Percentiles rank a stretch among this genome's conserved stretches.
phyloP scores from a whole-genome alignment of 2,888 invertebrate genomes.

The Eledone cirrhosa region DNA sequence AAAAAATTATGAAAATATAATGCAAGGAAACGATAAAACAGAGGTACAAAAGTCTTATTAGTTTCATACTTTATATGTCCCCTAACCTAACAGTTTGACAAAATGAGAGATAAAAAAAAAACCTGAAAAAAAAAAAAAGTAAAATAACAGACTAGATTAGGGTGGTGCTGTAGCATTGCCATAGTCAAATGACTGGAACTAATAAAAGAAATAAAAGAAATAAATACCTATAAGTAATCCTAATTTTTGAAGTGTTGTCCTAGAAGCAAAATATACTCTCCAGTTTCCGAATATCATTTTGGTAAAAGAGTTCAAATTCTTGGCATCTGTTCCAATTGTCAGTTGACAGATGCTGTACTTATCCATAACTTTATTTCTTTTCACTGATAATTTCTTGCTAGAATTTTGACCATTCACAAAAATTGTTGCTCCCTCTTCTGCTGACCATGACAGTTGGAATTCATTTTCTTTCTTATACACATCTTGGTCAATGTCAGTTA shows the following conservation, averaged over 20 bases:
- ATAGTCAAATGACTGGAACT: neutral
- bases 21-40: too few species aligned
- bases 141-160: too few species aligned
- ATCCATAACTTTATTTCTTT: neutral
- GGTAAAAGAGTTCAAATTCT: neutral
- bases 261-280: constrained; percentile 33
- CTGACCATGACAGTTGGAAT: constrained; percentile 36
- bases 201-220: neutral
- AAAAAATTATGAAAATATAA: too few species aligned
- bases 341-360: neutral
- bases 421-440: constrained; percentile 33
- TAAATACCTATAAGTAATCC: constrained; percentile 35
- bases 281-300: constrained; percentile 33
- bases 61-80: too few species aligned
- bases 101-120: too few species aligned
- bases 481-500: neutral
- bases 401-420: constrained; percentile 8
- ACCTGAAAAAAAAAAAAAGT: too few species aligned
- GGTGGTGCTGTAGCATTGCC: too few species aligned
- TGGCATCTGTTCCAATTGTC: neutral
- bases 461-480: constrained; percentile 28
- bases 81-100: too few species aligned
- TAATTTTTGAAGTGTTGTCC: constrained; percentile 28
- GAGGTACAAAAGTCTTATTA: too few species aligned
- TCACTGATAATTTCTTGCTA: constrained; percentile 19